Conservation (phyloP, 2,113 vertebrate genomes). For the Cercopithecus mona region DNA sequence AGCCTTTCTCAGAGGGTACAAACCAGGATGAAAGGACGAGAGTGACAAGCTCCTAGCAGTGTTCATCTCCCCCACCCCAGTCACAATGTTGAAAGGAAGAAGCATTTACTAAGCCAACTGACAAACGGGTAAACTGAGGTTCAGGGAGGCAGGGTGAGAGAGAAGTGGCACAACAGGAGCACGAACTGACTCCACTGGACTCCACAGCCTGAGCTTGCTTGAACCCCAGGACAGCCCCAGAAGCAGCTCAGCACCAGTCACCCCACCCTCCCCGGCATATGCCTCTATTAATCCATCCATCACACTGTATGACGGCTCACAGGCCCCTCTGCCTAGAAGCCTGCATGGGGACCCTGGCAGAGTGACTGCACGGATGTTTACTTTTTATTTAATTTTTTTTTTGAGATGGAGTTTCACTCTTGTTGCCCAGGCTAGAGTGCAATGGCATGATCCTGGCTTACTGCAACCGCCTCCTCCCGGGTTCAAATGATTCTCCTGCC, state of each 20-base stretch:
- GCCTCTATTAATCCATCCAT: neutral
- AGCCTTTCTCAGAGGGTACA: neutral
- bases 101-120: neutral
- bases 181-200: accelerated
- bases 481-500: no score
- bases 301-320: accelerated
- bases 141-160: neutral
- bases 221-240: neutral
- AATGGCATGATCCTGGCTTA: no score
- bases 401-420: no score
- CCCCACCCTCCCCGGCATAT: neutral
- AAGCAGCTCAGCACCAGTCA: neutral
- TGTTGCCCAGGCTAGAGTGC: no score
- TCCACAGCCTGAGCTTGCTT: neutral
- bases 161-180: neutral
- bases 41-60: neutral
- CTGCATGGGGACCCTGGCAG: neutral
- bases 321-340: neutral
- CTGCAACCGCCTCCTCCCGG: no score
- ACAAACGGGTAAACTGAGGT: neutral
- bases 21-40: neutral
- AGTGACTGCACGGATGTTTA: neutral
- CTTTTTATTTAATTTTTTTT: no score
- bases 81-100: accelerated
- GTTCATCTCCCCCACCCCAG: neutral